Base-by-base conservation (phyloP, 2,797 vertebrate species). In the Benthosema pterotum region DNA sequence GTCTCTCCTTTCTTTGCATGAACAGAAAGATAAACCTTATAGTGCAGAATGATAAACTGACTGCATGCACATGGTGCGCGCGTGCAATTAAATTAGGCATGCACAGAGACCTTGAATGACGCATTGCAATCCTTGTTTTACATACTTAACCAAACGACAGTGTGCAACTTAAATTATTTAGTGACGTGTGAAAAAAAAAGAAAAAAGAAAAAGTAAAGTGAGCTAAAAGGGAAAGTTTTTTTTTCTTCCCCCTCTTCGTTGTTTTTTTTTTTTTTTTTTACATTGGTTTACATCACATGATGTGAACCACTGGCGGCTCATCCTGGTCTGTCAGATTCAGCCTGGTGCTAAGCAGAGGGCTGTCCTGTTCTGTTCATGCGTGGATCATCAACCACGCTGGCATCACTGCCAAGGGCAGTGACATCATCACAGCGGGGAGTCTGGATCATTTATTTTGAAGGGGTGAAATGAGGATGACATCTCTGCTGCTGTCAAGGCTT, bases 291-390 rank as follows among this genome's bases (percentile, higher is more conserved):
- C 7, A 42, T 12, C 67, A 57, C 78, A 71, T 85, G 84, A 71
- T 85, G 84, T 78, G 82, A 86, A 86, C 66, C 28, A 70, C 13
- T 18, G 48, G 8, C 2, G 15, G 71, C 60, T 55, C 75, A 65
- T 75, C 52, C 55, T 60, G 4, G 45, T 5, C 45, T 48, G 65
- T 87, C 85, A 80, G 50, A 72, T 13, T 47, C 15, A 42, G 6
- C 11, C 48, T n/a, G 12, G 13, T 52, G 16, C 28, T 32, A 77
- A 59, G 76, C n/a, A 59, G 13, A 74, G 73, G 5, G 18, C 18
- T 42, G 49, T 74, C 63, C 49, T 60, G 66, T 17, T 70, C 49
- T 60, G 66, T 17, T 70, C 52, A 25, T 64, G 15, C 43, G 59
- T 56, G 12, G 3, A 11, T n/a, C 4, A 11, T n/a, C 4, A 66